phyloP scores from a whole-genome alignment of 2,113 vertebrate species.

The Micromys minutus region DNA sequence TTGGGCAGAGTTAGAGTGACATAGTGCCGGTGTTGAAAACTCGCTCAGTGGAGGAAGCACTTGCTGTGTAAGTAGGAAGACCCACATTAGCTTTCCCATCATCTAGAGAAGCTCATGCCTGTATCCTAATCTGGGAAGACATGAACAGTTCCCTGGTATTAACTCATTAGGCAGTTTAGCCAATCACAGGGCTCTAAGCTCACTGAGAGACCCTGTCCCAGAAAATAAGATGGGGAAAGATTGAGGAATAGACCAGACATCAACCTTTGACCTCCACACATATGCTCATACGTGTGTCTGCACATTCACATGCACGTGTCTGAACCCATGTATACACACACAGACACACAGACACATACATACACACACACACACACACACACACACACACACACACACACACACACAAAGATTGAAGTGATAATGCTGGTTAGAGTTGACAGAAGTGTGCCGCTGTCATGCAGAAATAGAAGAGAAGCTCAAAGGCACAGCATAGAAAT shows the following conservation, averaged over 20 bases:
- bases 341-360: not conserved
- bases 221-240: not conserved
- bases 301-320: not conserved
- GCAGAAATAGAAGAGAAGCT: not conserved
- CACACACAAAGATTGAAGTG: not conserved
- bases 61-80: not conserved
- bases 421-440: not conserved
- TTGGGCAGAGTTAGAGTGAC: not conserved
- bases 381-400: not conserved
- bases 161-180: no score
- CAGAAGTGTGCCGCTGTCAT: not conserved
- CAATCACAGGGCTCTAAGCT: not conserved
- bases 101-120: not conserved
- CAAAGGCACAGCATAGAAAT: not conserved
- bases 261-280: not conserved
- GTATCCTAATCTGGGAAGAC: not conserved
- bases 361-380: no score
- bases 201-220: not conserved
- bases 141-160: rapidly evolving
- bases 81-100: no score
- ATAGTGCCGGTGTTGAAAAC: not conserved
- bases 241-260: not conserved
- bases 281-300: not conserved
- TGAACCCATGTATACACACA: not conserved
- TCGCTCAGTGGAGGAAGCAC: no score